phyloP scores from a whole-genome alignment of 1,140 invertebrate species.

The Macrosteles quadrilineatus region DNA sequence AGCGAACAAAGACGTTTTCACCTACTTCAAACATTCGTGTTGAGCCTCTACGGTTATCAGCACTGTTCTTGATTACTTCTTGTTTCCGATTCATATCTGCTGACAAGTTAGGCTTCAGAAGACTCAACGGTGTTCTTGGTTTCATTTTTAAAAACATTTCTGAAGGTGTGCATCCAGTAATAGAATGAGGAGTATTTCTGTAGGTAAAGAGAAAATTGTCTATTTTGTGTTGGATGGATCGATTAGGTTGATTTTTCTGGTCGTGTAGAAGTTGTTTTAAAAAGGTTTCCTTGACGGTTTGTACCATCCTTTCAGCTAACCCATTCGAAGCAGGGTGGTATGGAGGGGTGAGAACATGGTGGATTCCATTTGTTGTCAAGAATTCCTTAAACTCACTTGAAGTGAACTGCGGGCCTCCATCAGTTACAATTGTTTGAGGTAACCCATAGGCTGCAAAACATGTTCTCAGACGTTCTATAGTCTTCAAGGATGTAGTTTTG shows the following conservation, averaged over 20 bases:
- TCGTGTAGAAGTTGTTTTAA: conserved; percentile 4
- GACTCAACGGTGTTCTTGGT: neutral
- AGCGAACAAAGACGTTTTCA: neutral
- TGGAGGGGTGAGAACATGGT: conserved; percentile 36
- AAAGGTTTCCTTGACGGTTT: conserved; percentile 37
- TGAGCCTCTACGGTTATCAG: neutral
- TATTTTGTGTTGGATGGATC: neutral
- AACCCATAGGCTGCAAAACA: conserved; percentile 39
- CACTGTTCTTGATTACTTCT: neutral
- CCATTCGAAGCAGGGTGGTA: conserved; percentile 45
- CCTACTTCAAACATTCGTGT: neutral
- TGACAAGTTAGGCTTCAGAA: neutral
- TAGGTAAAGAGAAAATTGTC: conserved; percentile 20
- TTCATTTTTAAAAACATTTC: conserved; percentile 1
- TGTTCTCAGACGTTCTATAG: conserved; percentile 29
- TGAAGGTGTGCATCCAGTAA: conserved; percentile 6
- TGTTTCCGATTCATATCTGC: neutral
- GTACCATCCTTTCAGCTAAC: conserved; percentile 42
- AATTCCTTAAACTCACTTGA: conserved; percentile 41
- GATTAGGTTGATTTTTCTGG: too few relatives aligned
- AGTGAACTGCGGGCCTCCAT: conserved; percentile 43
- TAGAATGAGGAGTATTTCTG: conserved; percentile 17
- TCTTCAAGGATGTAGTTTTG: neutral
- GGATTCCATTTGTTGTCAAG: conserved; percentile 34
- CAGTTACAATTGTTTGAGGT: conserved; percentile 40